A percentile compares a stretch with the other conserved stretches of the same genome.
Evolutionary conservation across 1,140 invertebrate species (phyloP).

Genomic region (Ooceraea biroi): DNA sequence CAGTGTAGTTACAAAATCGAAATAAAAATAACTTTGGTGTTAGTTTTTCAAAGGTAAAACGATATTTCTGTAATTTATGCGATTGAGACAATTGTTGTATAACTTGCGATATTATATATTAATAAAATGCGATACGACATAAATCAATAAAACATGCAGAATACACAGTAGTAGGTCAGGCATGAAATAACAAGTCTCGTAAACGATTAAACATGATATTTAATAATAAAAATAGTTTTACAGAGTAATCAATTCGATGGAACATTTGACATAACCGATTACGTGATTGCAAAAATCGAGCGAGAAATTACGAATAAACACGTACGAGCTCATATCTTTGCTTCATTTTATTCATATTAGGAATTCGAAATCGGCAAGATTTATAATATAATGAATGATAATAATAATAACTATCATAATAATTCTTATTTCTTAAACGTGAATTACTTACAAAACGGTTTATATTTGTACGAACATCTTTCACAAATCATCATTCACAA

Average conservation of each 20-base stretch:
- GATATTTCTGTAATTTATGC: no score
- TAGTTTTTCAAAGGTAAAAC: no score
- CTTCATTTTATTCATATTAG: constrained; percentile 58
- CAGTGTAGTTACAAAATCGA: constrained; percentile 11
- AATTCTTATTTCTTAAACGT: constrained; percentile 63
- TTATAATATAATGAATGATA: no score
- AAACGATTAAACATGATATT: constrained; percentile 85
- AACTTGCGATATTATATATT: no score
- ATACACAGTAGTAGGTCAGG: no score
- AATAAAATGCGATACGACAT: no score
- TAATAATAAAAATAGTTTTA: constrained; percentile 87
- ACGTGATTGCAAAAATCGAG: constrained; percentile 71
- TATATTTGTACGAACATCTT: constrained; percentile 76
- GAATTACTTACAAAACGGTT: constrained; percentile 76
- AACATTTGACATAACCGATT: constrained; percentile 77
- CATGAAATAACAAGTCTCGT: constrained; percentile 47
- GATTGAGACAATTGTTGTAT: no score
- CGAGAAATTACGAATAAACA: constrained; percentile 70
- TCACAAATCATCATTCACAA: constrained; percentile 51
- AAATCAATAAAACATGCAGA: no score
- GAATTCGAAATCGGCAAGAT: constrained; percentile 70
- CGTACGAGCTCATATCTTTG: constrained; percentile 65
- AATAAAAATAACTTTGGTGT: no score
- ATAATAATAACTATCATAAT: constrained; percentile 69
- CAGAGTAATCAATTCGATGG: constrained; percentile 80